phyloP scores from a whole-genome alignment of 1,140 invertebrate genomes.

The Drosophila dunni region DNA sequence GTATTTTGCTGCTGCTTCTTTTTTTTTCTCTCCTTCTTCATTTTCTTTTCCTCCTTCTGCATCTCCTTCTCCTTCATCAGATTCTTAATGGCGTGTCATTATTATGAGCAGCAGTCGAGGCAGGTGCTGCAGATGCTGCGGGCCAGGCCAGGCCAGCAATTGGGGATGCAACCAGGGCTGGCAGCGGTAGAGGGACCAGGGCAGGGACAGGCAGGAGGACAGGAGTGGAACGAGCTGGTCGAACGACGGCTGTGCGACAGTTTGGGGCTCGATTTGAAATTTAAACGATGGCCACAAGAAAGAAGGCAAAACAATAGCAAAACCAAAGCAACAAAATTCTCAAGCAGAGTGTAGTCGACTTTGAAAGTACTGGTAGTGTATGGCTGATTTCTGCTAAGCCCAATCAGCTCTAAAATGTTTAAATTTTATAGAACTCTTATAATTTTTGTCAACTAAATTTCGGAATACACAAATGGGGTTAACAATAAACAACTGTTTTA shows the following conservation, averaged over 20 bases:
- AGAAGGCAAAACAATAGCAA: slow-evolving; percentile 37
- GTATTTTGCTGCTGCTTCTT: too few relatives aligned
- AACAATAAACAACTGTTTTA: too few relatives aligned
- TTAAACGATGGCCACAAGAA: slow-evolving; percentile 69
- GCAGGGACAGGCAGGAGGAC: background rate
- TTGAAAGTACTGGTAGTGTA: too few relatives aligned
- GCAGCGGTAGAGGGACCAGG: background rate
- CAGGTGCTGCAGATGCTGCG: slow-evolving; percentile 37
- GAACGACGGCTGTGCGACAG: slow-evolving; percentile 75
- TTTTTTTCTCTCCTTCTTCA: too few relatives aligned
- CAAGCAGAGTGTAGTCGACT: too few relatives aligned
- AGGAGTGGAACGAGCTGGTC: too few relatives aligned
- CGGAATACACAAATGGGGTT: too few relatives aligned
- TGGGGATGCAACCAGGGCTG: background rate
- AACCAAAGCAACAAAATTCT: slow-evolving; percentile 40
- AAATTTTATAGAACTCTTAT: too few relatives aligned
- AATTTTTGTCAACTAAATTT: too few relatives aligned
- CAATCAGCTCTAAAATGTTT: too few relatives aligned
- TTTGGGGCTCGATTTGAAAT: slow-evolving; percentile 77
- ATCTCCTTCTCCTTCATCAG: slow-evolving; percentile 34
- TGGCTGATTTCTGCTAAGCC: too few relatives aligned
- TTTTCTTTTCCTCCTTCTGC: background rate
- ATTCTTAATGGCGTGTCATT: slow-evolving; percentile 81
- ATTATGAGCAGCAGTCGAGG: slow-evolving; percentile 63
- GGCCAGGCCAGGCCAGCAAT: background rate